Evolutionary conservation across 2,888 invertebrate species (phyloP), one percentile per base, ranked within the genome.

Genomic region (Standfussiana lucernea): DNA sequence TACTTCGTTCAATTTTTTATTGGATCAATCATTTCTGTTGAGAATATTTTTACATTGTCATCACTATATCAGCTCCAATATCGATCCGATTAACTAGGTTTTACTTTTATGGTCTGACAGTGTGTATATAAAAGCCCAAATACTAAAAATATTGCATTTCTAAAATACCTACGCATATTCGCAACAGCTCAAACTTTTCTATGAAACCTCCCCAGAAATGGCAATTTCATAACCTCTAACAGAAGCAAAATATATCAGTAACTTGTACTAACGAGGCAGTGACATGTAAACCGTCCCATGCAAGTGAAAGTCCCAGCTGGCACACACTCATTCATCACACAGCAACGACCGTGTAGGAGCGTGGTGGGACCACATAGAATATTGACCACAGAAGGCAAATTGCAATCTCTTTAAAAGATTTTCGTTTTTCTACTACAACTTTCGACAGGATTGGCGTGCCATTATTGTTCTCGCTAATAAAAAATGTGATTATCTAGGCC

Each of bases 241-340:
- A 77, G 70, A 53, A 61, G 62, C 64, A 32, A n/a, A n/a, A 72
- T 76, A 47, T 59, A 71, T 77, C 13, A 47, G n/a, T 77, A 59
- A 56, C 68, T 70, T 28, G 72, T n/a, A 66, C 56, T 79, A 85
- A 85, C 75, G 45, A 84, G 75, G 35, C 62, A 79, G 75, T 72
- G 73, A 70, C 81, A 80, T 80, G 74, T 88, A 86, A 88, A 86
- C 82, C 74, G 66, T 76, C 77, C 81, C 80, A 69, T 82, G 69
- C 83, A 70, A 90, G 91, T 90, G 89, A 90, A 90, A 90, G 90
- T 90, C 28, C 74, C 89, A 89, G 86, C 88, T 86, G 89, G 59
- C 65, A 78, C 56, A 76, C 67, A 85, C 78, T 71, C 83, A 90
- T 89, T 86, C 82, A 86, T 90, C 87, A 88, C 73, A 75, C 68